phyloP scores from a whole-genome alignment of 2,797 vertebrate genomes.

The Argyrosomus regius region DNA sequence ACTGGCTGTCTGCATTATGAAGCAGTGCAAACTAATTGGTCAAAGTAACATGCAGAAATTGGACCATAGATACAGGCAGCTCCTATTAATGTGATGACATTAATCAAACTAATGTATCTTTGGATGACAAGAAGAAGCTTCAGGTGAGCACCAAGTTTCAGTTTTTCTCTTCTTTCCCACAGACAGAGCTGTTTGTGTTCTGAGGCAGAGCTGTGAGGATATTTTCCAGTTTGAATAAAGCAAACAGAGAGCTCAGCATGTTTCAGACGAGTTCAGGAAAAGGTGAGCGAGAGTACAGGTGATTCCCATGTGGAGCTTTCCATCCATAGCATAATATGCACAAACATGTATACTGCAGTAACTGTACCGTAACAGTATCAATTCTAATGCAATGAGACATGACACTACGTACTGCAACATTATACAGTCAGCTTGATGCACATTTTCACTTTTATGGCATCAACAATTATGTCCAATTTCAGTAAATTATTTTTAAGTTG shows the following conservation, averaged over 20 bases:
- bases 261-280: constrained; percentile 5
- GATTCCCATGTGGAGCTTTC: constrained; percentile 2
- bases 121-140: neutral
- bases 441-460: neutral
- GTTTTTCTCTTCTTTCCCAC: neutral
- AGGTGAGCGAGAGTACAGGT: constrained; percentile 9
- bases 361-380: neutral
- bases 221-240: neutral
- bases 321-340: constrained; percentile 16
- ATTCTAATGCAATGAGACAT: neutral
- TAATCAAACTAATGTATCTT: neutral
- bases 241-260: constrained; percentile 21
- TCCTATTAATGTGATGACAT: neutral
- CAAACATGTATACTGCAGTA: neutral
- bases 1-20: neutral
- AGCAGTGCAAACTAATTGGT: neutral
- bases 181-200: neutral
- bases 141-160: neutral
- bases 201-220: neutral
- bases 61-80: neutral
- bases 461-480: neutral
- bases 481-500: neutral
- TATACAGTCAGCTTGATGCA: neutral
- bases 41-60: neutral
- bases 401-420: neutral